Base-by-base conservation (phyloP, 2,113 vertebrate species). In the Sinocyclocheilus maitianheensis region DNA sequence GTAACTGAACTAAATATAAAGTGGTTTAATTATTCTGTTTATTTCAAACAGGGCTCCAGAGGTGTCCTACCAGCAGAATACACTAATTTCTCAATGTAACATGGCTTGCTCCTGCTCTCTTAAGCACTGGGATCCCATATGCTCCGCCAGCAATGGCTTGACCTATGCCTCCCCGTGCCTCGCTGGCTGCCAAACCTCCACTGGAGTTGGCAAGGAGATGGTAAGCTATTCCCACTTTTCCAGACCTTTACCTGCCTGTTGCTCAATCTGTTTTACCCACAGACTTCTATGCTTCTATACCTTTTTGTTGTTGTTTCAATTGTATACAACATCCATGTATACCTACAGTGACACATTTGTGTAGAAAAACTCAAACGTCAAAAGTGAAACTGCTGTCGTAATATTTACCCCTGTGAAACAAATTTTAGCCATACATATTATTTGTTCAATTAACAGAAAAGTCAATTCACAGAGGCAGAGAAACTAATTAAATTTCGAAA, bases 141-240 rank as follows among this genome's bases (percentile, higher is more conserved):
- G 40, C 30, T 0, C 30, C 40, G 94, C 96, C 3, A 91, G 94
- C 22, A 95, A 97, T 4, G 97, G 97, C 24, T 89, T 99, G 18
- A 99, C 97, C 0, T 99, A 98, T 0, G 84, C 93, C 12, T 97
- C 97, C 0, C 95, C 98, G 10, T 99, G 98, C 89, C 94, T 98
- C 0, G 98, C 97, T 0, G 98, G 98, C 18, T 99, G 98, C 89
- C 95, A 91, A 78, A 92, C 88, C 0, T 95, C 95, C 88, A 94
- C 91, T 0, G 94, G 95, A 84, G 90, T 16, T 0, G 96, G 97
- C 60, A 96, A 91, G 86, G 92, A 92, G 24, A 95, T 93, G 2
- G 98, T 99, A 91, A 96, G 95, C 37, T 48, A n/a, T 53, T 60
- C 65, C 51, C 51, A 53, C 51, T 53, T 22, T 22, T 40, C 51